Conservation (phyloP, 2,888 invertebrate species). For the Trileptium ribeirensis region DNA sequence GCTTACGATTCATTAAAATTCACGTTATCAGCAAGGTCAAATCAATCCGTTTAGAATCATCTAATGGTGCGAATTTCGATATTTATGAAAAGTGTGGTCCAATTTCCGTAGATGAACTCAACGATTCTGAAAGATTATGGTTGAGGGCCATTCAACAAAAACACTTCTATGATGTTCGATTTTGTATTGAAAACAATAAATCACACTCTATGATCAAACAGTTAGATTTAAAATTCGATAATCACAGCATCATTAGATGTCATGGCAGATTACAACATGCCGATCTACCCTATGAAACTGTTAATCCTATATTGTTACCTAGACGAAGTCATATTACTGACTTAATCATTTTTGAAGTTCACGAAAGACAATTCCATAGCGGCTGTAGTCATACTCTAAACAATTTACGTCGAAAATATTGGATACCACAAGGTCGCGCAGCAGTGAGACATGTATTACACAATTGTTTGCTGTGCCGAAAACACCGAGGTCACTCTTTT, state of each 20-base stretch:
- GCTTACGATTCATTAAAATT: not conserved
- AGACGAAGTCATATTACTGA: not conserved
- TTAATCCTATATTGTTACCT: slow-evolving; percentile 18
- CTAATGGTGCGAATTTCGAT: not conserved
- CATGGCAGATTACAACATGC: slow-evolving; percentile 19
- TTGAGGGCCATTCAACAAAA: not conserved
- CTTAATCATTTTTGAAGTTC: not conserved
- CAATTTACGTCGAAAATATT: slow-evolving; percentile 15
- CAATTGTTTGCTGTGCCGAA: slow-evolving; percentile 17
- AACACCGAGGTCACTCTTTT: slow-evolving; percentile 20
- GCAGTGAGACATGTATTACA: slow-evolving; percentile 12
- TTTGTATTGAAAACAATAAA: not conserved
- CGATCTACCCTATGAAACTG: slow-evolving; percentile 7
- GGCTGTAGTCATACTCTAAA: slow-evolving; percentile 17
- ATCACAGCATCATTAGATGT: slow-evolving; percentile 21
- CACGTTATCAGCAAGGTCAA: not conserved
- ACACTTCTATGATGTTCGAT: not conserved
- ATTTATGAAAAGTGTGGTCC: not conserved
- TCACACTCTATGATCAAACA: not conserved
- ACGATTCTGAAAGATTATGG: not conserved
- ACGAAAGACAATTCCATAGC: not conserved
- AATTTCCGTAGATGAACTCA: not conserved
- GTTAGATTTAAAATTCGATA: slow-evolving; percentile 6
- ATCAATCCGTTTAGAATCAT: not conserved
- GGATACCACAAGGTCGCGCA: slow-evolving; percentile 22